Evolutionary conservation across 2,797 vertebrate genomes (phyloP), one percentile per base, ranked within the genome.

Genomic region (Gymnoscopelus braueri): DNA sequence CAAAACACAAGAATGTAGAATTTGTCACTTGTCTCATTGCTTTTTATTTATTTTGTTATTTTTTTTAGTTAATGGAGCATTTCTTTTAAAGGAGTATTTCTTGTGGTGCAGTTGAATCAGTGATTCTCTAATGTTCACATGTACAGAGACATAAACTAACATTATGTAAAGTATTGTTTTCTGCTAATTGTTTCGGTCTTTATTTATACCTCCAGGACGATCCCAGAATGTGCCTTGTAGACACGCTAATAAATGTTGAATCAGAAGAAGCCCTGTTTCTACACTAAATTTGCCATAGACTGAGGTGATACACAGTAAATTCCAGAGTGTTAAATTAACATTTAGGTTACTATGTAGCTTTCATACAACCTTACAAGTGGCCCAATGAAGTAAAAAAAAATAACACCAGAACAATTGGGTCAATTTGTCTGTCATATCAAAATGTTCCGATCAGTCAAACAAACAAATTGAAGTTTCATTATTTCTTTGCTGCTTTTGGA

Each of bases 171-270:
- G 72, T 74, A 66, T 58, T 60, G 23, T 78, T 78, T 44, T 71
- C 56, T 77, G 77, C 69, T 75, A 67, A 69, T 85, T 78, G 77
- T 88, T 78, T 78, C 69, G 69, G 89, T 89, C 78, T 86, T 89
- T 90, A 89, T 92, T 90, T 90, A 89, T 92, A 90, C 87, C 89
- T 91, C 92, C 90, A 91, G 84, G 82, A 91, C 91, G 85, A 67
- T 90, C 89, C 88, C 91, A 88, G 82, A 81, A 84, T 84, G 90
- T 94, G 92, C 92, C 91, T 94, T 94, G 86, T 84, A 86, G 89
- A 91, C 85, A 91, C 90, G 91, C 79, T 15, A 54, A 79, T 60
- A 82, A 84, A 90, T 91, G 90, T 85, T 88, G 81, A 84, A 90
- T 87, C 88, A 88, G 90, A 89, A 91, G 85, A 85, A 79, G 75